Evolutionary conservation across 2,797 vertebrate genomes (phyloP), one percentile per base, ranked within the genome.

Genomic region (Melanotaenia maccullochi): DNA sequence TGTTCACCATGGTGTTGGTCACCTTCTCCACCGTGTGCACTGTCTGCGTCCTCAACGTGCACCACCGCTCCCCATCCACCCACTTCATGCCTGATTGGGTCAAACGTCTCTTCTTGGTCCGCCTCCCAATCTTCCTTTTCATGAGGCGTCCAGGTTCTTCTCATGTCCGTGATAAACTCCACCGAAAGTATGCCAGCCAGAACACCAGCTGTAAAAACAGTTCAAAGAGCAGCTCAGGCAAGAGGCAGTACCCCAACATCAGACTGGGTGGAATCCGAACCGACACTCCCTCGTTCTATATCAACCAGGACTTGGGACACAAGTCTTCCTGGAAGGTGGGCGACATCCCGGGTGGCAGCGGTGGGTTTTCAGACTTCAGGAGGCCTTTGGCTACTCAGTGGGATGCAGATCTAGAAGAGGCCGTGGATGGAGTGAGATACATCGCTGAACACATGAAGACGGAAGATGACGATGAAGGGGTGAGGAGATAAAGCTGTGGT

Each of bases 1-100:
- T 95, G 94, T 96, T 96, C 80, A 94, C 95, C 68, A 96, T 95
- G 95, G 94, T 95, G 25, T 79, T 95, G 75, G 95, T 96, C 62
- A 96, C 94, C 9, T 95, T 95, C 81, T 95, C 94, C 40, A 96
- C 82, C 1, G 94, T 95, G 60, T 91, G 90, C 65, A 93, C 89
- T 0, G 95, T 94, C 75, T 95, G 94, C 0, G 93, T 95, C 58
- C 93, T 96, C 55, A 96, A 96, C 2, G 87, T 95, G 7, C 94
- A 96, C 82, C 95, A 96, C 73, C 94, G 95, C 35, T 95, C 95
- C 6, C 95, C 95, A 0, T 95, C 93, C 72, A 96, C 95, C 9
- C 95, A 96, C 85, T 83, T 89, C 75, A 96, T 96, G 95, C 94
- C 95, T 0, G 79, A 89, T 60, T 96, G 95, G 95, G 95, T 95